Evolutionary conservation across 2,888 invertebrate genomes (phyloP), one percentile per base, ranked within the genome.

Genomic region (Uloborus plumipes): DNA sequence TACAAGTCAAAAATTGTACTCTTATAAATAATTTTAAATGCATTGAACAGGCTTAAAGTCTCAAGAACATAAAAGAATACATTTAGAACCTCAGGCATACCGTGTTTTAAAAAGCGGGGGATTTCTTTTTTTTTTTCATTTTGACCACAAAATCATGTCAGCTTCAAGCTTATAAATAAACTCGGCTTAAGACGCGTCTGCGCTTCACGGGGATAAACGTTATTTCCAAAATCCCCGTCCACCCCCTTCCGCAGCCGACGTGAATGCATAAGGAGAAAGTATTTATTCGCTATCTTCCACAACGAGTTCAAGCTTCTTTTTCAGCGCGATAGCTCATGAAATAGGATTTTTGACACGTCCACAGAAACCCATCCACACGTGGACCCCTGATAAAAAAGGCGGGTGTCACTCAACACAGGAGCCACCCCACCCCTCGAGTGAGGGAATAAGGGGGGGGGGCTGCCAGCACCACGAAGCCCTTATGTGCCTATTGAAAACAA

Each of bases 271-370:
- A 65, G 70, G 50, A 77, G 78, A 79, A 61, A 78, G 77, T 78
- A 78, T 78, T 77, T 77, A 77, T 77, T 66, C 59, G 39, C 66
- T 61, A 79, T 72, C 72, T 65, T 22, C 53, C 53, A 49, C 61
- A 49, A 31, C 39, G 26, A 59, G 22, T 51, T 13, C 64, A 14
- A 14, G 16, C 31, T 55, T 22, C 55, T 31, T 49, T 66, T 59
- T 65, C n/a, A 18, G 62, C 1, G 20, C 79, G 79, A 80, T 73
- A 80, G 69, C 73, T 73, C 73, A 73, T 73, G 79, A 80, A 80
- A 80, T 80, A 62, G 73, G 73, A 80, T 80, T 80, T 80, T 69
- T 73, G 73, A 80, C 79, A 80, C 73, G 66, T 67, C 73, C 77
- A 71, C 71, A 61, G 71, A 61, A 66, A 59, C 51, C 47, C 26